phyloP scores from a whole-genome alignment of 2,797 vertebrate species.

The Poecile montanus region DNA sequence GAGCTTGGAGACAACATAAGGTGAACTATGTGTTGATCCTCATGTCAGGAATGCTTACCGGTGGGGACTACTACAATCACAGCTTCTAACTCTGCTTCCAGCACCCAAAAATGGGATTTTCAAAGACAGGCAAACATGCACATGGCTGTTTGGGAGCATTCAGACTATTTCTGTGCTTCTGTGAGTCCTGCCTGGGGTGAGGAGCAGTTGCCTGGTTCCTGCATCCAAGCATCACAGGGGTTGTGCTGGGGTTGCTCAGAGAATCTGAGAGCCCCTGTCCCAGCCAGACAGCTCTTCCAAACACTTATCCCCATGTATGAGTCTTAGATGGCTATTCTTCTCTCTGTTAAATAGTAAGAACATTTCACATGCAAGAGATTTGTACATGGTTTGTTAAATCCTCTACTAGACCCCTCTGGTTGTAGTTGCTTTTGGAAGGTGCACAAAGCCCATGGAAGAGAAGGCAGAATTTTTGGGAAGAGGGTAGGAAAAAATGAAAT shows the following conservation, averaged over 20 bases:
- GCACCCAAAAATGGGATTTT: background rate
- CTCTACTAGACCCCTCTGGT: background rate
- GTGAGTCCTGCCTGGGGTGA: background rate
- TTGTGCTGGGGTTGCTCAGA: background rate
- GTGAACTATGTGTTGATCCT: background rate
- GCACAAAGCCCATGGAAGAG: background rate
- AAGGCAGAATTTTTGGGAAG: background rate
- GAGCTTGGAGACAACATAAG: background rate
- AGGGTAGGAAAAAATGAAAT: background rate
- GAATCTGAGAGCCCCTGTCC: background rate
- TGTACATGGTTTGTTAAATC: background rate
- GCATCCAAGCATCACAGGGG: background rate
- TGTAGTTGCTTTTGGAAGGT: background rate
- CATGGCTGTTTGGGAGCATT: background rate
- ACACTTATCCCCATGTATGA: fast-evolving
- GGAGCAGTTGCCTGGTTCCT: background rate
- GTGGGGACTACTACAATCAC: background rate
- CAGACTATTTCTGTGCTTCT: background rate
- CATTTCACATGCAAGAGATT: background rate
- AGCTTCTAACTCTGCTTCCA: background rate
- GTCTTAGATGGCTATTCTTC: background rate
- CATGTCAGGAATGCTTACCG: background rate
- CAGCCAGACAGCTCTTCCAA: background rate
- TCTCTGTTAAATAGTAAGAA: background rate
- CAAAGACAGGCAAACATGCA: background rate